Base-by-base conservation (phyloP, 2,888 invertebrate genomes). In the Dyspetes luteomarginatus region DNA sequence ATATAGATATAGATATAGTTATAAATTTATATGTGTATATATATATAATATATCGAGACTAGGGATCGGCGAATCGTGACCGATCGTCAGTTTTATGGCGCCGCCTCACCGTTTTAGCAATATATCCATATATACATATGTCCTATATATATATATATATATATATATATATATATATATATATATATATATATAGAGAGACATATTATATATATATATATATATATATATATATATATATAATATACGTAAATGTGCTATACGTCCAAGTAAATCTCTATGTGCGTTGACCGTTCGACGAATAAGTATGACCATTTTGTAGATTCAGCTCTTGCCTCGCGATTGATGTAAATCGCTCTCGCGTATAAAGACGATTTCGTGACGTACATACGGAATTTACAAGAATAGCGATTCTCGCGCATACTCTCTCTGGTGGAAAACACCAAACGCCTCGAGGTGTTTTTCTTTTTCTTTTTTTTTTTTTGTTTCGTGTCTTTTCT, bases 331-430 rank as follows among this genome's bases (percentile, higher is more conserved):
- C 80, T 82, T 80, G 81, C 81, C 67, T 71, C 68, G 77, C 79
- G 81, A 82, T 84, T 72, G 82, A 84, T 84, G 83, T 82, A 82
- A 84, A 84, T 84, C 83, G 82, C 75, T 80, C 78, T 75, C 73
- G 55, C 69, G 69, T 80, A 82, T 79, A 82, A 73, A 78, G 78
- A 72, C 75, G 77, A 78, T 71, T 82, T 45, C 83, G 82, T 84
- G 83, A 84, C 65, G 81, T 77, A 78, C 75, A 77, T 84, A 78
- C 83, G 28, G 43, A 62, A 82, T 78, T 79, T 71, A 69, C 48
- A 73, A 50, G 30, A 55, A 12, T 30, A 60, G 65, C 56, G 56
- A 50, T 64, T 15, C 72, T 41, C 79, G 60, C 24, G 15, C 30
- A 52, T 9, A 19, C 55, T 36, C 43, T 52, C 67, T 67, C 52